These are phyloP conservation scores for Mobula hypostoma DNA, from an alignment of 2,113 vertebrate species.

Conservation along the genomic window DNA sequence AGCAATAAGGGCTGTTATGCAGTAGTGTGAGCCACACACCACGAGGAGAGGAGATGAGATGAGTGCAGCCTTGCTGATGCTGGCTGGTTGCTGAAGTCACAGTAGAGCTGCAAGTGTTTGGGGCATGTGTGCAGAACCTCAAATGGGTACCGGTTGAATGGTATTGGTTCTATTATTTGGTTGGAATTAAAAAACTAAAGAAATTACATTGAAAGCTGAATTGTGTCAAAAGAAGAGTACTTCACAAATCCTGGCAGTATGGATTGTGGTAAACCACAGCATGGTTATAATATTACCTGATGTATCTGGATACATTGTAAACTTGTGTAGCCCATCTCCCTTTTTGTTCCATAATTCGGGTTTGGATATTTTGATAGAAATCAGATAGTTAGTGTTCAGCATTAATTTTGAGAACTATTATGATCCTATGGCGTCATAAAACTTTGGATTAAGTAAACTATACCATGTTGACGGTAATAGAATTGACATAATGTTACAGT, in stretches of 20 bases:
- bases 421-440: conserved; percentile 7
- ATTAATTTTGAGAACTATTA: background rate
- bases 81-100: too few species aligned
- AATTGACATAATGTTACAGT: conserved; percentile 30
- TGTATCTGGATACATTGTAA: background rate
- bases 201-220: background rate
- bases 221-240: background rate
- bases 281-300: conserved; percentile 4
- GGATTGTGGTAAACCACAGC: background rate
- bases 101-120: too few species aligned
- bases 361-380: conserved; percentile 13
- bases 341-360: background rate
- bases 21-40: too few species aligned
- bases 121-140: too few species aligned
- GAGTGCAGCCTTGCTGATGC: too few species aligned
- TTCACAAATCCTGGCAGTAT: background rate
- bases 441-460: background rate
- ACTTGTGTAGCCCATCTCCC: background rate
- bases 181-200: background rate
- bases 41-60: too few species aligned
- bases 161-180: background rate
- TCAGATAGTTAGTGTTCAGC: background rate
- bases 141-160: too few species aligned
- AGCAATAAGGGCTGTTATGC: too few species aligned
- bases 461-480: conserved; percentile 27